Conservation (phyloP, 2,888 invertebrate species). For the Tinea trinotella region DNA sequence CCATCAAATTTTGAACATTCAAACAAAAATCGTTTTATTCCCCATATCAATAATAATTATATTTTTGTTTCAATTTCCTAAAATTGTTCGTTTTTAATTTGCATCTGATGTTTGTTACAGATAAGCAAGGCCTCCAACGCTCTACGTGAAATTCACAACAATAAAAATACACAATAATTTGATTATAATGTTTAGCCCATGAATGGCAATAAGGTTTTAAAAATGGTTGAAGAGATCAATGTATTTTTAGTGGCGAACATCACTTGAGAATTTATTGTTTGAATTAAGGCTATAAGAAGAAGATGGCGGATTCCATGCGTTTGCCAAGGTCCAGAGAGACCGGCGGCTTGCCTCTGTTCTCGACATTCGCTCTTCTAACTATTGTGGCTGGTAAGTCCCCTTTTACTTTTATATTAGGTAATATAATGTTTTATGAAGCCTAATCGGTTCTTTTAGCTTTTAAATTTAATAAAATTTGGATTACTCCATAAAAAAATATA, state of each 20-base stretch:
- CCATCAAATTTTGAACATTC: too few species aligned
- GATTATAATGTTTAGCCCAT: conserved; percentile 26
- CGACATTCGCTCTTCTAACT: conserved; percentile 61
- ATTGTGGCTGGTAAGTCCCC: conserved; percentile 57
- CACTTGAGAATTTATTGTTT: conserved; percentile 6
- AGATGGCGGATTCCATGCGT: conserved; percentile 42
- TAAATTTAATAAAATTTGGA: not conserved
- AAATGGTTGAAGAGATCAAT: not conserved
- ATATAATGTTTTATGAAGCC: not conserved
- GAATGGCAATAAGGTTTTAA: conserved; percentile 20
- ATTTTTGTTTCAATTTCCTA: not conserved
- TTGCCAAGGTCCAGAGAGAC: conserved; percentile 51
- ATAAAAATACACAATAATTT: conserved; percentile 26
- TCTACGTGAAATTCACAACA: conserved; percentile 13
- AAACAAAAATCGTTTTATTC: too few species aligned
- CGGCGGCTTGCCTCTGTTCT: conserved; percentile 56
- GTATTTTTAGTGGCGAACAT: conserved; percentile 1
- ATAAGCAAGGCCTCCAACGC: not conserved
- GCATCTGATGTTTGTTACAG: not conserved
- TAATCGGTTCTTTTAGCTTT: not conserved
- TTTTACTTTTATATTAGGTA: not conserved
- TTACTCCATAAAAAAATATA: not conserved
- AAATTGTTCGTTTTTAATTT: not conserved
- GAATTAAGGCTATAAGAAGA: conserved; percentile 29
- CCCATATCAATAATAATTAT: not conserved